Evolutionary conservation across 2,888 invertebrate species (phyloP).

Genomic region (Panzeria rudis): DNA sequence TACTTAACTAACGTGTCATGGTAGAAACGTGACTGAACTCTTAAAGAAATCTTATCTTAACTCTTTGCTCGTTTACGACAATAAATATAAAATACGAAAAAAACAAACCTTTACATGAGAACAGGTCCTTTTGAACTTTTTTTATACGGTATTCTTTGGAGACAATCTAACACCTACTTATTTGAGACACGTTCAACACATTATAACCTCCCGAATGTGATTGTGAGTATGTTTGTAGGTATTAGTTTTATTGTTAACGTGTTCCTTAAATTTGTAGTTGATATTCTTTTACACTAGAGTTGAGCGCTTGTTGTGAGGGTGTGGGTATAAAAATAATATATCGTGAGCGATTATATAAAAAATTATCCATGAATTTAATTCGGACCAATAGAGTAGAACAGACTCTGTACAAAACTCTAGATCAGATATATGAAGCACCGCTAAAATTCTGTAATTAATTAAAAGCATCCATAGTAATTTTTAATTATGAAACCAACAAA

Average conservation of each 20-base stretch:
- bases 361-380: no score
- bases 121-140: constrained; percentile 28
- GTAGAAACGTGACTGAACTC: constrained; percentile 64
- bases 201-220: constrained; percentile 58
- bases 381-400: no score
- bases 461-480: no score
- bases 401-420: no score
- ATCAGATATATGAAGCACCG: no score
- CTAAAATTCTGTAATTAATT: no score
- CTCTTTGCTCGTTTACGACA: constrained; percentile 64
- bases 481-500: no score
- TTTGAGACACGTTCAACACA: constrained; percentile 67
- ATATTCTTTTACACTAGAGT: background rate
- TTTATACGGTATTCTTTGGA: background rate
- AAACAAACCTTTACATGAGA: constrained; percentile 38
- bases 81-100: constrained; percentile 55
- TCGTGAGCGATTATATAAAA: no score
- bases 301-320: background rate
- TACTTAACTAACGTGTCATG: constrained; percentile 69
- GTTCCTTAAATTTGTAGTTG: constrained; percentile 22
- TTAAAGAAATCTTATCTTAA: constrained; percentile 64
- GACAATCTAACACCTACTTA: constrained; percentile 64
- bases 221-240: constrained; percentile 1
- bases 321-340: background rate
- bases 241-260: constrained; percentile 27